Percentiles rank a stretch among this genome's conserved stretches.
Conservation (phyloP, 2,113 vertebrate genomes). For the Sturnus vulgaris region DNA sequence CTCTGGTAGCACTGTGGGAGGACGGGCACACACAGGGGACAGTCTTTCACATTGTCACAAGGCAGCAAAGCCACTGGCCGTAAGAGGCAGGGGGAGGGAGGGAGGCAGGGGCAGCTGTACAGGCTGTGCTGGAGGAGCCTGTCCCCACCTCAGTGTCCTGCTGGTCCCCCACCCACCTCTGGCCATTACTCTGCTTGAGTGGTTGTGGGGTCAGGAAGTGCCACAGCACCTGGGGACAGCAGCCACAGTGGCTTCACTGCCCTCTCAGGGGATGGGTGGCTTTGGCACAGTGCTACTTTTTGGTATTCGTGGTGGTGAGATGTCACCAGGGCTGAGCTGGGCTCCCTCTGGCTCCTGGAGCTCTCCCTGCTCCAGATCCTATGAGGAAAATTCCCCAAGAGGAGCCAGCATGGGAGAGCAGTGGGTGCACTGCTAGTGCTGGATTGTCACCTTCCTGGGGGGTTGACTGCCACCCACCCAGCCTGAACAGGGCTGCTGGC, state of each 20-base stretch:
- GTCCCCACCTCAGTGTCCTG: background rate
- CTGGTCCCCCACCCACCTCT: background rate
- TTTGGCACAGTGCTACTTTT: background rate
- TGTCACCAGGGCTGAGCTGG: background rate
- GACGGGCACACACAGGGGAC: background rate
- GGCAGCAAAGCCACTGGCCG: background rate
- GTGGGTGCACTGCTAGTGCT: background rate
- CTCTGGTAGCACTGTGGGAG: background rate
- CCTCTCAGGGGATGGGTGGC: background rate
- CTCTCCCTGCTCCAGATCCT: background rate
- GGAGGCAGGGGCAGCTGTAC: background rate
- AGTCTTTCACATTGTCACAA: background rate
- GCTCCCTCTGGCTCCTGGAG: background rate
- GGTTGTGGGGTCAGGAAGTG: background rate
- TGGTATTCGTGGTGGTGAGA: background rate
- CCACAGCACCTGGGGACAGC: background rate
- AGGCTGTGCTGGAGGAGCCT: background rate
- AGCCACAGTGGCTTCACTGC: fast-evolving
- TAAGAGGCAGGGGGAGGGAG: background rate
- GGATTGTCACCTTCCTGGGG: background rate
- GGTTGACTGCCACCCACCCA: background rate
- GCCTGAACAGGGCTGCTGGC: background rate
- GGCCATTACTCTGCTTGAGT: background rate
- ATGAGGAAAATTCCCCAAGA: background rate
- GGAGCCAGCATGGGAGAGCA: background rate